Conservation (phyloP, 2,888 invertebrate species). For the Pachliopta kotzebuea region DNA sequence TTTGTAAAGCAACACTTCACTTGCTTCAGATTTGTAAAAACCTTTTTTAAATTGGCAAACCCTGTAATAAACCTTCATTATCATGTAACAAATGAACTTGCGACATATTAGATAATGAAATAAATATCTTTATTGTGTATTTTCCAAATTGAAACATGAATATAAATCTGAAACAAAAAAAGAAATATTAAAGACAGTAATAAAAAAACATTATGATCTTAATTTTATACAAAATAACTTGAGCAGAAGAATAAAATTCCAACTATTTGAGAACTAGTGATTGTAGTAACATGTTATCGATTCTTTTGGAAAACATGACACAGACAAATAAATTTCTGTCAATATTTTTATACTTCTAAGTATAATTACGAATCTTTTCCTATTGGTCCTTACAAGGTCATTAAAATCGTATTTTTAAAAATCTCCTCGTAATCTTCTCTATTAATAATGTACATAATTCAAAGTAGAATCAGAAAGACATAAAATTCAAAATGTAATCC, state of each 20-base stretch:
- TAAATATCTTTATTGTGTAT: neutral
- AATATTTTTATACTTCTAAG: no score
- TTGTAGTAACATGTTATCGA: neutral
- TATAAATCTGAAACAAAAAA: neutral
- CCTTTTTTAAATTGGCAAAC: neutral
- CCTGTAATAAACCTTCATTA: neutral
- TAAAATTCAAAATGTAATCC: no score
- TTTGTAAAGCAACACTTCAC: slow-evolving; percentile 56
- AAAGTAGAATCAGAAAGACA: no score
- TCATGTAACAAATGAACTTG: neutral
- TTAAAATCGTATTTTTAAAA: no score
- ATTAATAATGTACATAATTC: no score
- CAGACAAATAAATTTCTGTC: no score
- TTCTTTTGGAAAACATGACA: no score
- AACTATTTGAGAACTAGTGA: neutral
- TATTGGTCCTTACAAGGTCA: no score
- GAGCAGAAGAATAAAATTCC: neutral
- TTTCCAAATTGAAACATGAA: neutral
- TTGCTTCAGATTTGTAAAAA: slow-evolving; percentile 52
- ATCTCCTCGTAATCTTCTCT: no score
- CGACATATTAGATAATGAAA: neutral
- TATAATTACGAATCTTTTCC: no score
- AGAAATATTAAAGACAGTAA: neutral
- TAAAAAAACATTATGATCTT: neutral
- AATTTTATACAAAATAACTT: no score